Percentiles rank a stretch among this genome's conserved stretches.
Evolutionary conservation across 2,113 vertebrate genomes (phyloP).

Genomic region (Loxodonta africana): DNA sequence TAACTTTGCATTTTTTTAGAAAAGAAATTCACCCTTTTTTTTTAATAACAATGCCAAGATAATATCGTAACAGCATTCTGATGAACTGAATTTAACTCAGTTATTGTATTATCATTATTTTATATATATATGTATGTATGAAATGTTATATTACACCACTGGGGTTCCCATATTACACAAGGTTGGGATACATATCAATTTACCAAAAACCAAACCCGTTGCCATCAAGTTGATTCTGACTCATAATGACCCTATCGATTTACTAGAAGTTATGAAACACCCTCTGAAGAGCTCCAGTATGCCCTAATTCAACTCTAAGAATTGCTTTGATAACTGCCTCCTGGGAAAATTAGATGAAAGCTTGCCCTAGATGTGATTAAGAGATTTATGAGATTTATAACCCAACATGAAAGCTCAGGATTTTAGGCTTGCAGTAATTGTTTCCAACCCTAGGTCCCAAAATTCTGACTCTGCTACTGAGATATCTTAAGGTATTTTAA

Average conservation of each 20-base stretch:
- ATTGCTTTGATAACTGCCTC: constrained; percentile 70
- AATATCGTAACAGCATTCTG: not conserved
- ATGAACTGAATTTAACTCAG: constrained; percentile 22
- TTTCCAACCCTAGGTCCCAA: constrained; percentile 60
- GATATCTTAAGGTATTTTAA: constrained; percentile 61
- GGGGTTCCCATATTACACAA: not conserved
- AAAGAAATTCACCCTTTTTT: constrained; percentile 10
- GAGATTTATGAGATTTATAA: constrained; percentile 76
- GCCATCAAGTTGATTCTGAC: no score
- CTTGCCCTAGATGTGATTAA: constrained; percentile 69
- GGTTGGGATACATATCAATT: constrained; percentile 57
- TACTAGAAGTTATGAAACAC: constrained; percentile 39
- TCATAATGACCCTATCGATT: not conserved
- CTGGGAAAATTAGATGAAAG: constrained; percentile 77
- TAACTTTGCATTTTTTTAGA: not conserved
- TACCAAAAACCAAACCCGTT: not conserved
- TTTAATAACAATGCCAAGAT: not conserved
- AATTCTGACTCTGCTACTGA: constrained; percentile 73
- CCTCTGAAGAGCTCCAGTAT: constrained; percentile 41
- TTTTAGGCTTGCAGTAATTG: constrained; percentile 43
- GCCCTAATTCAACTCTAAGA: constrained; percentile 56
- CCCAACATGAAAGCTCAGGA: constrained; percentile 59
- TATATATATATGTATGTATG: no score
- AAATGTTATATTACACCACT: no score
- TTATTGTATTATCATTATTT: not conserved